Conservation (phyloP, 2,113 vertebrate species). For the Salvelinus namaycush region DNA sequence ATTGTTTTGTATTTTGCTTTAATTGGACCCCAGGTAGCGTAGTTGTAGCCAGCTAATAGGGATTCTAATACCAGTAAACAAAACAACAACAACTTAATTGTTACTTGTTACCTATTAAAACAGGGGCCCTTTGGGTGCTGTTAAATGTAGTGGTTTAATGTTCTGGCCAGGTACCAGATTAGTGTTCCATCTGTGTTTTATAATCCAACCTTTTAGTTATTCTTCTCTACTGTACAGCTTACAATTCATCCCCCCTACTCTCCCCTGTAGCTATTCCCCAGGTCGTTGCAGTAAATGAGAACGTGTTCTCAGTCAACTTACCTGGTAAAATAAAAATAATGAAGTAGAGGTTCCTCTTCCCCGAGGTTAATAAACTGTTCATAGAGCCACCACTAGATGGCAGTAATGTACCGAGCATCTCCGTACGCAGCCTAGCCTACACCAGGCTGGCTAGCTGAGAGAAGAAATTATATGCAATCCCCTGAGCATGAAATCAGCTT, state of each 20-base stretch:
- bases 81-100: no score
- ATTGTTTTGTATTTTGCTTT: no score
- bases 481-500: constrained; percentile 71
- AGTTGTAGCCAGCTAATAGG: no score
- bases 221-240: background rate
- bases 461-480: constrained; percentile 69
- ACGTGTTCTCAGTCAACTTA: no score
- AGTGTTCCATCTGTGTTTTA: background rate
- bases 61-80: no score
- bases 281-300: no score
- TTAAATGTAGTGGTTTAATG: background rate
- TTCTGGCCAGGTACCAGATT: background rate
- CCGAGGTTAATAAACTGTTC: background rate
- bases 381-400: constrained; percentile 56
- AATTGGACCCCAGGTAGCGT: no score
- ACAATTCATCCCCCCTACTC: no score
- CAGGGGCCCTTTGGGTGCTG: no score
- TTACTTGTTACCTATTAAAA: no score
- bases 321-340: no score
- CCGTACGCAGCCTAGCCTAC: constrained; percentile 4
- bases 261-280: no score
- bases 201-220: background rate
- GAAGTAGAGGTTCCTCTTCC: constrained; percentile 12
- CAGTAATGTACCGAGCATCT: constrained; percentile 49
- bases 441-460: background rate